phyloP scores from a whole-genome alignment of 2,113 vertebrate species.

The Acrocephalus arundinaceus region DNA sequence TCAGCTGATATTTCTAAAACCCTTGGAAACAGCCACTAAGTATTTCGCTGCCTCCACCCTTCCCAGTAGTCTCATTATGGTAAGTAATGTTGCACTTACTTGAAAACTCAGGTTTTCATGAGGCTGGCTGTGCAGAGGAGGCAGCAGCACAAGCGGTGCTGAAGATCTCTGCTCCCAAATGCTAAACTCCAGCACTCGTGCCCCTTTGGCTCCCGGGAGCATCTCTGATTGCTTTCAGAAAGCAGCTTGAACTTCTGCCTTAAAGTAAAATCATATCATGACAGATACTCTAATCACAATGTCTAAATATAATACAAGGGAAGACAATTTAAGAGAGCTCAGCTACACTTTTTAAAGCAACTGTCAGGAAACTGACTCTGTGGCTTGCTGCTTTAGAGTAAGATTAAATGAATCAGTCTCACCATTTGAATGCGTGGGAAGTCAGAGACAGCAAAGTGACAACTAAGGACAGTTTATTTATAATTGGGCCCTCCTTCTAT shows the following conservation, averaged over 20 bases:
- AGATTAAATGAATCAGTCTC: constrained; percentile 65
- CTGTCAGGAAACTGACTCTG: constrained; percentile 49
- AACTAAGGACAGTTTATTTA: constrained; percentile 38
- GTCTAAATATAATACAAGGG: constrained; percentile 48
- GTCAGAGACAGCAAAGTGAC: constrained; percentile 60
- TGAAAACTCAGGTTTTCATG: constrained; percentile 33
- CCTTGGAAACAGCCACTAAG: neutral
- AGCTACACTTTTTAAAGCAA: constrained; percentile 28
- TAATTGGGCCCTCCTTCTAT: constrained; percentile 30
- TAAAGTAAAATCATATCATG: constrained; percentile 16
- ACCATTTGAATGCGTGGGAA: constrained; percentile 61
- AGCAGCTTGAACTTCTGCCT: neutral
- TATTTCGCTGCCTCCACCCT: constrained; percentile 3
- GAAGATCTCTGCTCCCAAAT: neutral
- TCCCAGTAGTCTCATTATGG: constrained; percentile 34
- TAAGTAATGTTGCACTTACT: constrained; percentile 27
- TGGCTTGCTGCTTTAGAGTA: constrained; percentile 47
- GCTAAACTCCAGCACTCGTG: accelerated
- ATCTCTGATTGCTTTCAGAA: neutral
- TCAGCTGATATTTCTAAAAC: constrained; percentile 4
- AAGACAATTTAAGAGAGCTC: constrained; percentile 33
- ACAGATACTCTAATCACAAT: constrained; percentile 24
- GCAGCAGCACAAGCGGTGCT: neutral
- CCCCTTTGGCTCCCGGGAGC: neutral
- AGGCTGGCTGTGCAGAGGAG: neutral